phyloP scores from a whole-genome alignment of 2,113 vertebrate genomes.

The Nipponia nippon region DNA sequence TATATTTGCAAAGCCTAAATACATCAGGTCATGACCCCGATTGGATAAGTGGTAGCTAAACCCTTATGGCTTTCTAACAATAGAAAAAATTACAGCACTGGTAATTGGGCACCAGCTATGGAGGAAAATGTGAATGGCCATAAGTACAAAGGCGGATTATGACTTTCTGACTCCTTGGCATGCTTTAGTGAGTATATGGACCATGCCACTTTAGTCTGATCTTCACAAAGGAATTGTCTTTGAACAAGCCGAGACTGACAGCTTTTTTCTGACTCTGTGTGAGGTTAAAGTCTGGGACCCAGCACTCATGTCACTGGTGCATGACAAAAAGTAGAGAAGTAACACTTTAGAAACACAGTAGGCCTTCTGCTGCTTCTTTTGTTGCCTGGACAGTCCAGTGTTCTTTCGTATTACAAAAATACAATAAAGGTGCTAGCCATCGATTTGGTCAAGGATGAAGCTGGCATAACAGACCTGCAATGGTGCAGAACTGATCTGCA shows the following conservation, averaged over 20 bases:
- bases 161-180: conserved; percentile 70
- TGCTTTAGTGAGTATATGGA: conserved; percentile 74
- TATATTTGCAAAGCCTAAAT: conserved; percentile 72
- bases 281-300: conserved; percentile 57
- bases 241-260: conserved; percentile 80
- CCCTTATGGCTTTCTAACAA: conserved; percentile 72
- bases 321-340: conserved; percentile 72
- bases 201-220: conserved; percentile 73
- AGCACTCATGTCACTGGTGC: conserved; percentile 78
- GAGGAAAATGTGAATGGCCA: conserved; percentile 64
- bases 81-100: conserved; percentile 62
- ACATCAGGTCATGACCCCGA: conserved; percentile 78
- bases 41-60: conserved; percentile 78
- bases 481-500: conserved; percentile 85
- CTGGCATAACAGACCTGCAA: conserved; percentile 80
- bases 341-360: conserved; percentile 73
- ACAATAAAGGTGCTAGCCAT: conserved; percentile 78
- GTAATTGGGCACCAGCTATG: conserved; percentile 60
- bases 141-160: conserved; percentile 70
- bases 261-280: conserved; percentile 74
- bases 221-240: conserved; percentile 76
- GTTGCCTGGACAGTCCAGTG: conserved; percentile 65
- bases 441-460: conserved; percentile 78
- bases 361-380: conserved; percentile 52
- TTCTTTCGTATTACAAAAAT: conserved; percentile 69